phyloP scores from a whole-genome alignment of 2,797 vertebrate species.

The Chloroceryle amazona region DNA sequence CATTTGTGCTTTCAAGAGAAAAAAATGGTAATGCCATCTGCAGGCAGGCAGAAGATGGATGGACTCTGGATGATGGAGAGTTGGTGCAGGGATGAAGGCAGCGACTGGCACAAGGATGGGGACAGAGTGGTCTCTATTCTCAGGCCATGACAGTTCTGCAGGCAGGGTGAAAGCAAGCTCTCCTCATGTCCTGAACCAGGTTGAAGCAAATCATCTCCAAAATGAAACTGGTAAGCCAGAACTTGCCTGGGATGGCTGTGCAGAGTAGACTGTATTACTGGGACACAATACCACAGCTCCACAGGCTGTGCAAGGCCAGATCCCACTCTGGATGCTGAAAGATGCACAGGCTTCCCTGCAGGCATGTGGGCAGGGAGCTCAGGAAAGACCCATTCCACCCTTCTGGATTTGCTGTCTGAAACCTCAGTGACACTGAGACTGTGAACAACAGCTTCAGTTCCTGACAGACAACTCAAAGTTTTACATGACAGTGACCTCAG shows the following conservation, averaged over 20 bases:
- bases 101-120: not conserved
- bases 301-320: not conserved
- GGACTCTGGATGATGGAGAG: not conserved
- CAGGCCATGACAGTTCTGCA: not conserved
- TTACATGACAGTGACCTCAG: not conserved
- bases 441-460: not conserved
- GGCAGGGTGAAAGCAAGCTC: not conserved
- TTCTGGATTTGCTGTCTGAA: not conserved
- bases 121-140: not conserved
- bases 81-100: not conserved
- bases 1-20: not conserved
- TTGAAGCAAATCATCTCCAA: not conserved
- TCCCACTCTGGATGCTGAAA: not conserved
- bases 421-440: not conserved
- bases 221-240: not conserved
- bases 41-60: not conserved
- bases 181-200: not conserved
- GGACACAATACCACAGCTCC: not conserved
- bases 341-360: not conserved
- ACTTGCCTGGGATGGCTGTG: not conserved
- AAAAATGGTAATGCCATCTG: not conserved
- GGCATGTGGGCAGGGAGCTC: not conserved
- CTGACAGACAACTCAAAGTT: not conserved
- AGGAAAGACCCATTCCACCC: not conserved
- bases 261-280: not conserved